Evolutionary conservation across 2,113 vertebrate genomes (phyloP).

Genomic region (Epinephelus moara): DNA sequence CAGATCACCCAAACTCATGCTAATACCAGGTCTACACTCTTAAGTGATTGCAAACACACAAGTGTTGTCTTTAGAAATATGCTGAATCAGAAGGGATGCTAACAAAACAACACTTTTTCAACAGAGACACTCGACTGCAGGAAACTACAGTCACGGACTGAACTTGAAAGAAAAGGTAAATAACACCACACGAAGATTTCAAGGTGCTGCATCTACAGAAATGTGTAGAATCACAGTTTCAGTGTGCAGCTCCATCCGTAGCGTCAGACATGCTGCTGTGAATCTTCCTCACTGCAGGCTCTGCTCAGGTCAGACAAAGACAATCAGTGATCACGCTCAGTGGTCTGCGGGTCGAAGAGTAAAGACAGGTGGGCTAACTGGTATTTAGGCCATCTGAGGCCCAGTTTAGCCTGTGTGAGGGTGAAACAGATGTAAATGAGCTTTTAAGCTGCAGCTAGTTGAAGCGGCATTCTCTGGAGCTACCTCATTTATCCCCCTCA

Average conservation of each 20-base stretch:
- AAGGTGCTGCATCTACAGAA: background rate
- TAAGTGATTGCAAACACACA: background rate
- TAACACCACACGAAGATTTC: background rate
- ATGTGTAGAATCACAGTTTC: background rate
- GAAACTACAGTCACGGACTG: background rate
- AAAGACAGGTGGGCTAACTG: slow-evolving; percentile 69
- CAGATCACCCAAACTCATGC: no score
- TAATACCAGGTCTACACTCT: no score
- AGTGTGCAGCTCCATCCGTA: background rate
- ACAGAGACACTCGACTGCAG: background rate
- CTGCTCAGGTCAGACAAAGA: background rate
- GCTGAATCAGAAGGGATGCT: background rate
- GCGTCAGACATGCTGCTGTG: background rate
- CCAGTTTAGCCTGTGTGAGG: slow-evolving; percentile 59
- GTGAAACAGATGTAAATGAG: slow-evolving; percentile 78
- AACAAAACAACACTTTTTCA: background rate
- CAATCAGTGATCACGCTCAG: slow-evolving; percentile 27
- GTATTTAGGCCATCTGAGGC: slow-evolving; percentile 64
- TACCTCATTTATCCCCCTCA: slow-evolving; percentile 77
- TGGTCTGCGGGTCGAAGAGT: slow-evolving; percentile 34
- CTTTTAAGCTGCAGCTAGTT: slow-evolving; percentile 74
- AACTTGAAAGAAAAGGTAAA: background rate
- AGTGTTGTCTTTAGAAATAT: background rate
- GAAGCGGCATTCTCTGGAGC: slow-evolving; percentile 72
- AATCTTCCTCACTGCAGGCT: slow-evolving; percentile 18